Base-by-base conservation (phyloP, 30 jellyfish, hydroid and myxozoan species). In the Pseudorhiza aurosa region DNA sequence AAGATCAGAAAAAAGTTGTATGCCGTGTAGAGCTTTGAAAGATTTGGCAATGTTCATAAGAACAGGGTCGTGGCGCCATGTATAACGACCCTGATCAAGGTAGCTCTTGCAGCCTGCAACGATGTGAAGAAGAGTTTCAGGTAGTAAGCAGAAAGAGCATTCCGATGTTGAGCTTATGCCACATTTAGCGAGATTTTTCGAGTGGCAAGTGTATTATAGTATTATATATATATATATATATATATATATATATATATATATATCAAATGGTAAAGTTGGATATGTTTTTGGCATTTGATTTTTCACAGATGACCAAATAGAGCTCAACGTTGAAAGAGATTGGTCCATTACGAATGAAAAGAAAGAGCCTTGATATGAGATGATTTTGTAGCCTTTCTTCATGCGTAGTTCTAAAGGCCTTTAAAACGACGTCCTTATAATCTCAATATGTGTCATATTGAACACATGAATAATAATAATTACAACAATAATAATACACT, bases 41-140 rank as follows among this genome's bases (percentile, higher is more conserved):
- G 18, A 14, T 11, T 27, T 46, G 60, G 60, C 19, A 46, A 46
- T 46, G 19, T 3, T 11, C 19, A 11, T 24, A 3, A 46, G 60
- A 46, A 46, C 18, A 46, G n/a, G n/a, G 60, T 46, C 19, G 19
- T 46, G 60, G 19, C 60, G 60, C 60, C 60, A 46, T 46, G 60
- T 46, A 46, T 11, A 46, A 12, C 60, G 60, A 2, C 60, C 60
- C 2, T 46, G 60, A 46, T 46, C 60, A 12, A 46, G 60, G 60
- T 46, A 46, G 60, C 21, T 46, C 60, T 46, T 46, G 18, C 60
- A 46, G 60, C 60, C 60, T 46, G 60, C 60, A 12, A 14, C 21
- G 19, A 46, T 46, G 60, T 5, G 60, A 14, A 46, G 60, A 46
- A 46, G 60, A 12, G 21, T 46, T 46, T 46, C 60, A 46, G 60